phyloP scores from a whole-genome alignment of 2,113 vertebrate genomes.

The Thermophis baileyi region DNA sequence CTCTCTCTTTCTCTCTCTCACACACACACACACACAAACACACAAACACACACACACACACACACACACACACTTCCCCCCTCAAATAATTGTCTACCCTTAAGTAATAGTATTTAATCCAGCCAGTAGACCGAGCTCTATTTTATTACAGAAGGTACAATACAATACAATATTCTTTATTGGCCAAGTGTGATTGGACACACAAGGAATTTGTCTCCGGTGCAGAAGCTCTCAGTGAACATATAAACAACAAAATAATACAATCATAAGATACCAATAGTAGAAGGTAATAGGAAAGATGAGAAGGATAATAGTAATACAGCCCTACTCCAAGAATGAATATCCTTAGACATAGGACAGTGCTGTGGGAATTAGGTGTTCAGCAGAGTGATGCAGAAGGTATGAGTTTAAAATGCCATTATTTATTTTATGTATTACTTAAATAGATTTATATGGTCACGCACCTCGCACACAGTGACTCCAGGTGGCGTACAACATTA shows the following conservation, averaged over 20 bases:
- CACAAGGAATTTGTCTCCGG: neutral
- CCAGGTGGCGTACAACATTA: neutral
- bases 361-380: neutral
- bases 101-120: neutral
- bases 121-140: neutral
- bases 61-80: too few relatives aligned
- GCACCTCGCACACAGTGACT: neutral
- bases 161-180: neutral
- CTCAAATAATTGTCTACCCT: neutral
- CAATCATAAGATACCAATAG: neutral
- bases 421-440: neutral
- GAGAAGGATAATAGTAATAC: neutral
- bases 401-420: neutral
- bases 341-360: neutral
- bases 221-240: neutral
- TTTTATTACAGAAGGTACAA: neutral
- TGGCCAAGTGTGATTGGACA: neutral
- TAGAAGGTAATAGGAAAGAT: neutral
- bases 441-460: neutral
- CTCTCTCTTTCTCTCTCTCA: neutral
- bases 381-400: neutral
- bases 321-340: neutral
- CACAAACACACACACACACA: neutral
- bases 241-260: neutral
- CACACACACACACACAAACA: too few relatives aligned